A percentile compares a stretch with the other conserved stretches of the same genome.
Evolutionary conservation across 2,797 vertebrate genomes (phyloP).

Genomic region (Acanthurus leucopareius): DNA sequence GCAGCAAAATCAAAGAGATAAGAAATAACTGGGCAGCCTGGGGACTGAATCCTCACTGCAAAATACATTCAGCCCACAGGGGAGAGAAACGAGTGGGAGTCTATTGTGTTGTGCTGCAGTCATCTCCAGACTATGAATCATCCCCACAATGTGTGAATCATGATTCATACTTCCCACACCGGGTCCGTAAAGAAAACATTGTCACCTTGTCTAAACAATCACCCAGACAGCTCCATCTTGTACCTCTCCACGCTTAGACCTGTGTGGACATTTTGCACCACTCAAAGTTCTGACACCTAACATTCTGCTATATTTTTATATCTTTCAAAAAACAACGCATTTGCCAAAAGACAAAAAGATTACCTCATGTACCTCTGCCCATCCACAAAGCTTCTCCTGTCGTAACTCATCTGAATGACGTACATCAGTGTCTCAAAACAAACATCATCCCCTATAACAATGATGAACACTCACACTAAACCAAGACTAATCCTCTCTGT

Average conservation of each 20-base stretch:
- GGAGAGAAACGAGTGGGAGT: conserved; percentile 22
- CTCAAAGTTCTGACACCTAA: not conserved
- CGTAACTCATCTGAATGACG: conserved; percentile 43
- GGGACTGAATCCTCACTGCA: conserved; percentile 25
- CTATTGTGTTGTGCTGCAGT: conserved; percentile 37
- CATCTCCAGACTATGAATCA: conserved; percentile 63
- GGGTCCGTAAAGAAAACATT: conserved; percentile 28
- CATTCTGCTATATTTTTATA: not conserved
- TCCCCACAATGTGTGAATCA: conserved; percentile 18
- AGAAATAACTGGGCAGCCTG: conserved; percentile 19
- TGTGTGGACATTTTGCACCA: not conserved
- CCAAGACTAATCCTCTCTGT: conserved; percentile 2
- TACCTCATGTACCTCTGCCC: not conserved
- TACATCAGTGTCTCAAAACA: conserved; percentile 29
- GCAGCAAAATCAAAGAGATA: conserved; percentile 52
- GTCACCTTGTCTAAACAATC: conserved; percentile 41
- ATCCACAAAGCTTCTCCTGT: not conserved
- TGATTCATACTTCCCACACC: conserved; percentile 52
- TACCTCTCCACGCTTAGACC: conserved; percentile 7
- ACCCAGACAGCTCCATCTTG: conserved; percentile 13
- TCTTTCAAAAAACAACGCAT: not conserved
- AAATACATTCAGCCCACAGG: conserved; percentile 46
- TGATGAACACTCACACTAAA: conserved; percentile 19
- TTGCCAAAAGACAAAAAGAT: not conserved
- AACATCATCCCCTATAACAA: conserved; percentile 38